Evolutionary conservation across 2,888 invertebrate species (phyloP), one percentile per base, ranked within the genome.

Genomic region (Charanyca ferruginea): DNA sequence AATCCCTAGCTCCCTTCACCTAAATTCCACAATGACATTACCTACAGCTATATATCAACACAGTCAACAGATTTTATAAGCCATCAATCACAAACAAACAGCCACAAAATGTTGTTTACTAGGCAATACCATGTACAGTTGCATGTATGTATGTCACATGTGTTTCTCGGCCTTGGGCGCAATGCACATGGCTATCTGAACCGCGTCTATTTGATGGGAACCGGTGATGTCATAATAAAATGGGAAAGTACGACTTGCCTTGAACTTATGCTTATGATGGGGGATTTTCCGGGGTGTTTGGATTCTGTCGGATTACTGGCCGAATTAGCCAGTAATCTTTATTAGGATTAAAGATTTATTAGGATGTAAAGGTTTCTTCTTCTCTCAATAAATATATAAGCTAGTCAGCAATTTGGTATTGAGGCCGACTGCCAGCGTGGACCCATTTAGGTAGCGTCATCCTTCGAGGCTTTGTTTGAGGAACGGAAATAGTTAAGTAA

Each of bases 71-170:
- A 55, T 22, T 35, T 55, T 41, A 55, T 51, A 58, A 47, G 35
- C n/a, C 58, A 67, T 73, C 53, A 55, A 67, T 68, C 74, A 74
- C 41, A 72, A 62, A 42, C 18, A 44, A 22, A 20, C 35, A 35
- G 38, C 51, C 67, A 62, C 72, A 64, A 75, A 49, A 75, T 78
- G 65, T 71, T 64, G 67, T 72, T 66, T 59, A 51, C 67, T 42
- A 57, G 51, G 25, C 60, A 47, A 42, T 61, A 66, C 79, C 68
- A 68, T 79, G 61, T 79, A 66, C 53, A 73, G 73, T 61, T 63
- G 77, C 71, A 65, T 57, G 58, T 63, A 74, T 73, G 57, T 73
- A 38, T 73, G 73, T 64, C 69, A 75, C 69, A 73, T 73, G 63
- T 74, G 69, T 53, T 52, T n/a, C 8, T 35, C 32, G 64, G 69